Evolutionary conservation across 2,888 invertebrate species (phyloP).

Genomic region (Eretmocerus hayati): DNA sequence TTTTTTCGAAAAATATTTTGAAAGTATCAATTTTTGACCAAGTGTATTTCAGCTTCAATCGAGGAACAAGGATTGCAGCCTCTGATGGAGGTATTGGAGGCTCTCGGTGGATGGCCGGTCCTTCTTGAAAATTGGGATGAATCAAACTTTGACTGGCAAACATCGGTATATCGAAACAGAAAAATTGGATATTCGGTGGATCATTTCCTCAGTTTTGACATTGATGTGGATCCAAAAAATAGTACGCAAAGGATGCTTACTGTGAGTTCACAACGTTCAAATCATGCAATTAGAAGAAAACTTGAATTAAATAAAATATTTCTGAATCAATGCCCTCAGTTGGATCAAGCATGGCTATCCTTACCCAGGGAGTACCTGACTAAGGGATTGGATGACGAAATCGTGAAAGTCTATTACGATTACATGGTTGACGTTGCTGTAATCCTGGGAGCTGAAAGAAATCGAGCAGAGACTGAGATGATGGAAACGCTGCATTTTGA

Average conservation of each 20-base stretch:
- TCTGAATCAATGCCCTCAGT: slow-evolving; percentile 48
- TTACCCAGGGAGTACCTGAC: slow-evolving; percentile 75
- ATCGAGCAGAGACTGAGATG: slow-evolving; percentile 62
- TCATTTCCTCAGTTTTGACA: slow-evolving; percentile 79
- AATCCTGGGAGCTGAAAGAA: slow-evolving; percentile 70
- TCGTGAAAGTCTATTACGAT: slow-evolving; percentile 71
- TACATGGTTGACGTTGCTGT: slow-evolving; percentile 81
- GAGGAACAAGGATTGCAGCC: slow-evolving; percentile 68
- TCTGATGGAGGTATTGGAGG: slow-evolving; percentile 59
- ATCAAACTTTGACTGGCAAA: slow-evolving; percentile 65
- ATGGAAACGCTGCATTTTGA: slow-evolving; percentile 76
- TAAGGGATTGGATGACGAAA: slow-evolving; percentile 69
- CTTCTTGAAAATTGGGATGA: slow-evolving; percentile 66
- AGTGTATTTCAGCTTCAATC: slow-evolving; percentile 57
- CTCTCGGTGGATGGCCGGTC: slow-evolving; percentile 84
- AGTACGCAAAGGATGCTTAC: slow-evolving; percentile 74
- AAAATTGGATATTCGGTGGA: slow-evolving; percentile 74
- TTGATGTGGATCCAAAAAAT: slow-evolving; percentile 79
- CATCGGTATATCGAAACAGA: slow-evolving; percentile 71
- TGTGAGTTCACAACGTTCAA: too few species aligned
- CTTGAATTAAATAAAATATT: too few species aligned
- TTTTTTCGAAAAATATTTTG: background rate
- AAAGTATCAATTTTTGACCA: slow-evolving; percentile 11
- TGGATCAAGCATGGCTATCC: slow-evolving; percentile 78
- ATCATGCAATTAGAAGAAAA: too few species aligned